Conservation (phyloP, 2,888 invertebrate genomes). For the Eupeodes luniger region DNA sequence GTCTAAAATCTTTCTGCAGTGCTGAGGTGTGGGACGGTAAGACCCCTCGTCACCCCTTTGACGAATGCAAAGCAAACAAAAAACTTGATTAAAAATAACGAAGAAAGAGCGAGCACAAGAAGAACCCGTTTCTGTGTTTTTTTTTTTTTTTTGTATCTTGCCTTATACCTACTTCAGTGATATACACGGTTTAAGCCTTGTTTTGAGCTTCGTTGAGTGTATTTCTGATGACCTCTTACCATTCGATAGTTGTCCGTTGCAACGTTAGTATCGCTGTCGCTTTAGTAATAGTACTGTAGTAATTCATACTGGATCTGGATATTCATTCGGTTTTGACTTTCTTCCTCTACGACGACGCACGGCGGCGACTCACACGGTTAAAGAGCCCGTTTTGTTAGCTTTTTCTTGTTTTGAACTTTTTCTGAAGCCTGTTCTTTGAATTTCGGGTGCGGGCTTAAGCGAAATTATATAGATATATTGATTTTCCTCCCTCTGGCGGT, state of each 20-base stretch:
- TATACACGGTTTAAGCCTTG: slow-evolving; percentile 45
- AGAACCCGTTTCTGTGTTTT: slow-evolving; percentile 59
- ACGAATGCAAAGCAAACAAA: slow-evolving; percentile 46
- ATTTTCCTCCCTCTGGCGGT: slow-evolving; percentile 27
- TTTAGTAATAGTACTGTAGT: not conserved
- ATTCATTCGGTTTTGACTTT: slow-evolving; percentile 26
- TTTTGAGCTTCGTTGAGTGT: slow-evolving; percentile 68
- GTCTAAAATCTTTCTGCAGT: not conserved
- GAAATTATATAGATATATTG: slow-evolving; percentile 32
- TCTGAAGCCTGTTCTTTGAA: slow-evolving; percentile 42
- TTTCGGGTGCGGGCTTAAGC: slow-evolving; percentile 16
- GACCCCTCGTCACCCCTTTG: not conserved
- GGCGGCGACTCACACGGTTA: slow-evolving; percentile 1
- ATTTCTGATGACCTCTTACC: slow-evolving; percentile 65
- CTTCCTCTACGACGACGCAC: not conserved
- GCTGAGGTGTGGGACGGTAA: not conserved
- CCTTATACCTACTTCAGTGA: not conserved
- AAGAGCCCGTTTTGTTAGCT: slow-evolving; percentile 17
- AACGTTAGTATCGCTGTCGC: slow-evolving; percentile 66
- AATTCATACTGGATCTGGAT: slow-evolving; percentile 13
- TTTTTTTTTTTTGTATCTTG: not conserved
- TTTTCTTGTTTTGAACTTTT: slow-evolving; percentile 26
- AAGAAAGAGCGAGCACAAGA: slow-evolving; percentile 51
- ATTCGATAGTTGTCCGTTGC: slow-evolving; percentile 74
- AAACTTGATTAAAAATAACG: slow-evolving; percentile 36